Base-by-base conservation (phyloP, 53 echinoderm and acorn worm species). In the Glandiceps talaboti region DNA sequence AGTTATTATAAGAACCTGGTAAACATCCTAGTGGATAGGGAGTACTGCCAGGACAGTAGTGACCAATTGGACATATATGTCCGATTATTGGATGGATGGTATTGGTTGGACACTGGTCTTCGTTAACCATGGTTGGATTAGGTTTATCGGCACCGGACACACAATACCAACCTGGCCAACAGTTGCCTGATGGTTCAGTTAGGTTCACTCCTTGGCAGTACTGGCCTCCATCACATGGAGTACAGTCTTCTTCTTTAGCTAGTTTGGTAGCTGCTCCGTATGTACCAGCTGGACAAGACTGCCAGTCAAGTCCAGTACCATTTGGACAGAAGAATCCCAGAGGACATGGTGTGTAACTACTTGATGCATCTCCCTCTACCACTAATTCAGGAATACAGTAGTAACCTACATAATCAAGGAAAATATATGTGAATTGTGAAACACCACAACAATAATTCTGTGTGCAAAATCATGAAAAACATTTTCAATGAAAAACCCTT, bases 291-390 rank as follows among this genome's bases (percentile, higher is more conserved):
- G 99, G 99, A 77, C 99, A 97, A 26, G 99, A 90, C 79, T 97
- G 99, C 91, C 93, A 93, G 82, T 97, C 93, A 28, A 90, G 99
- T 20, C 99, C 99, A 0, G 99, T 97, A 29, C 89, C 91, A 31
- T 97, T 97, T 28, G 99, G 99, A 82, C 99, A 97, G 90, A 83
- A 97, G 89, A 84, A 97, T 0, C 97, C 93, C n/a, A 64, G 81
- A 1, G 97, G 91, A 77, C 97, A 97, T 0, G 80, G 79, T 14
- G 89, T 85, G 29, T 89, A 87, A 77, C 85, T 93, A 27, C 84
- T 84, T 14, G 78, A 74, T 14, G 89, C 93, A 75, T 89, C 86
- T 10, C 97, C 97, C 33, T 85, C 89, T 0, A 84, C 84, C 0
- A 93, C 93, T 27, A 86, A 74, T 31, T 93, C 93, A 73, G 97